Evolutionary conservation across 2,797 vertebrate species (phyloP).

Genomic region (Naso thynnoides): DNA sequence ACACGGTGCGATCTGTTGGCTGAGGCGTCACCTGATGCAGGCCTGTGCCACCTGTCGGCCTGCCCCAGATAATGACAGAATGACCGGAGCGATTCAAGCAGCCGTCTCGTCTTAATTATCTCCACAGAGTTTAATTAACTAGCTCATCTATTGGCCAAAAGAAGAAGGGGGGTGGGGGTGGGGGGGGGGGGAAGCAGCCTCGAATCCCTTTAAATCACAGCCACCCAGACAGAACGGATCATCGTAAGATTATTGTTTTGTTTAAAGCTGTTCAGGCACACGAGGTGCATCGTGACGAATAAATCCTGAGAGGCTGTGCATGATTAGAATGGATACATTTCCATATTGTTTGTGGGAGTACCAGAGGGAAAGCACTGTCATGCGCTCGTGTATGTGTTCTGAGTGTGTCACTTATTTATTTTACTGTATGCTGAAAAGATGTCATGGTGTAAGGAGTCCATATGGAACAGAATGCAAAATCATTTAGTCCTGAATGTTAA

Average conservation of each 20-base stretch:
- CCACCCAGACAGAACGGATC: conserved; percentile 61
- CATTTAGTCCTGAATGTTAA: conserved; percentile 99
- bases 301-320: conserved; percentile 60
- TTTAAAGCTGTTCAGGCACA: conserved; percentile 65
- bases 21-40: conserved; percentile 90
- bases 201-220: conserved; percentile 94
- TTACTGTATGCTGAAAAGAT: conserved; percentile 76
- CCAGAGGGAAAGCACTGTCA: conserved; percentile 59
- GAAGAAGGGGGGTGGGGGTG: not conserved
- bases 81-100: conserved; percentile 94
- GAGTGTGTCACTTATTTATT: conserved; percentile 71
- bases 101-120: conserved; percentile 97
- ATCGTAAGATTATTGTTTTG: conserved; percentile 70
- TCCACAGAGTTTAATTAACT: conserved; percentile 99
- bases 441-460: conserved; percentile 82
- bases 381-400: conserved; percentile 44
- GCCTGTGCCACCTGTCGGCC: conserved; percentile 92
- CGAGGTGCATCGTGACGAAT: conserved; percentile 62
- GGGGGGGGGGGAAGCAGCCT: conserved; percentile 80
- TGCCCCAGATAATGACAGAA: conserved; percentile 93
- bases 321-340: conserved; percentile 73
- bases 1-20: conserved; percentile 70
- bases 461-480: conserved; percentile 93
- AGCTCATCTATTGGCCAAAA: conserved; percentile 94
- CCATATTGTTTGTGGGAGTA: conserved; percentile 76